Percentiles rank a stretch among this genome's conserved stretches.
Evolutionary conservation across 2,888 invertebrate genomes (phyloP).

Genomic region (Drosophila silvestris): DNA sequence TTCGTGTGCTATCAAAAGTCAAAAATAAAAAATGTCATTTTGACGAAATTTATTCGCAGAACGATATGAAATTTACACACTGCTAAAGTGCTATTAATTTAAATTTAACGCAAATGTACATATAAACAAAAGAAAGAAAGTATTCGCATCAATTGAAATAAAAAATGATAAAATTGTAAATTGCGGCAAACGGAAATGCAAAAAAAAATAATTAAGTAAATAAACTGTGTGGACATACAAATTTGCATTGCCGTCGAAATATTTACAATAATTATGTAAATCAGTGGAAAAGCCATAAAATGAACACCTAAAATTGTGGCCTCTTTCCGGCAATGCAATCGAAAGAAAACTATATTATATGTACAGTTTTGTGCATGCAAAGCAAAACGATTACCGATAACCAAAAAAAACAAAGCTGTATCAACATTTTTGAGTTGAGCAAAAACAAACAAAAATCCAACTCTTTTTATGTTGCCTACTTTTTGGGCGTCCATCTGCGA

Average conservation of each 20-base stretch:
- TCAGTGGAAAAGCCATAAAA: slow-evolving; percentile 38
- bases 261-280: slow-evolving; percentile 54
- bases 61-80: slow-evolving; percentile 27
- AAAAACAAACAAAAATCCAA: slow-evolving; percentile 7
- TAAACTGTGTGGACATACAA: slow-evolving; percentile 18
- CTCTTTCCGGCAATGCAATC: slow-evolving; percentile 37
- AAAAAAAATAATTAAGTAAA: background rate
- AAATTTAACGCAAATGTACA: slow-evolving; percentile 14
- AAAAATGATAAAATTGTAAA: slow-evolving; percentile 4
- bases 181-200: slow-evolving; percentile 27
- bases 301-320: slow-evolving; percentile 48
- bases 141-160: slow-evolving; percentile 17
- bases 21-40: slow-evolving; percentile 1
- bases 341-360: slow-evolving; percentile 6
- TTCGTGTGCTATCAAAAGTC: slow-evolving; percentile 11
- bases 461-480: slow-evolving; percentile 43
- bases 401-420: slow-evolving; percentile 14
- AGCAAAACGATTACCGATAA: slow-evolving; percentile 51
- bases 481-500: slow-evolving; percentile 20
- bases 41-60: slow-evolving; percentile 6
- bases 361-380: slow-evolving; percentile 48
- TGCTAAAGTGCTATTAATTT: slow-evolving; percentile 24
- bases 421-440: slow-evolving; percentile 7
- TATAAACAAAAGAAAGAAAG: background rate
- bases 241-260: slow-evolving; percentile 48